Evolutionary conservation across 2,888 invertebrate species (phyloP), one percentile per base, ranked within the genome.

Genomic region (Neoitamus cyanurus): DNA sequence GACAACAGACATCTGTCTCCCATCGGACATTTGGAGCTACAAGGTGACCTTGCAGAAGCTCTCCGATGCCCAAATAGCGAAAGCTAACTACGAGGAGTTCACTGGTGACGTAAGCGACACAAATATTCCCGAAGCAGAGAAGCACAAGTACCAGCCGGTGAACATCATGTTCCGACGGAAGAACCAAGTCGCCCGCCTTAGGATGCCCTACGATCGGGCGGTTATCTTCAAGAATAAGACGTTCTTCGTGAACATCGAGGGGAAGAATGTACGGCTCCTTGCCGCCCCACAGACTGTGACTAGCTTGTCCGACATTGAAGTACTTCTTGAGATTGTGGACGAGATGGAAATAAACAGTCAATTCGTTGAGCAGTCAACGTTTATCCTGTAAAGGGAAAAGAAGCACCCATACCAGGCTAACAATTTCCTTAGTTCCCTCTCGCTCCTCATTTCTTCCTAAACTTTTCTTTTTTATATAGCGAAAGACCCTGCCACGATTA

Each of bases 201-300:
- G 89, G 7, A 89, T 91, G 86, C 90, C 90, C 30, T 91, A 90
- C 85, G 91, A 91, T 88, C 90, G 91, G 11, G 91, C 91, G 7
- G 90, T 91, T n/a, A 90, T 91, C 37, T 91, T 91, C 58, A 91
- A 91, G 86, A 91, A 91, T 87, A 90, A 90, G 80, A 90, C 89
- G 73, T 91, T 90, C 87, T 91, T 89, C 80, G 90, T 90, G 0
- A 91, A 91, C 83, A 91, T 91, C 72, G 91, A 91, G 84, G 91
- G 91, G 25, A 91, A 91, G 85, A 90, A 91, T 86, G 90, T 92
- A 1, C 89, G 90, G 83, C 88, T 92, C 15, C 48, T 91, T 42
- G 92, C 91, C 2, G 91, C 92, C 31, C 92, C 92, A 1, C 88
- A 89, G 70, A 87, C 88, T 85, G 89, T 92, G 5, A 88, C 85